Percentiles rank a stretch among this genome's conserved stretches.
Conservation (phyloP, 2,113 vertebrate species). For the Urocolius indicus region DNA sequence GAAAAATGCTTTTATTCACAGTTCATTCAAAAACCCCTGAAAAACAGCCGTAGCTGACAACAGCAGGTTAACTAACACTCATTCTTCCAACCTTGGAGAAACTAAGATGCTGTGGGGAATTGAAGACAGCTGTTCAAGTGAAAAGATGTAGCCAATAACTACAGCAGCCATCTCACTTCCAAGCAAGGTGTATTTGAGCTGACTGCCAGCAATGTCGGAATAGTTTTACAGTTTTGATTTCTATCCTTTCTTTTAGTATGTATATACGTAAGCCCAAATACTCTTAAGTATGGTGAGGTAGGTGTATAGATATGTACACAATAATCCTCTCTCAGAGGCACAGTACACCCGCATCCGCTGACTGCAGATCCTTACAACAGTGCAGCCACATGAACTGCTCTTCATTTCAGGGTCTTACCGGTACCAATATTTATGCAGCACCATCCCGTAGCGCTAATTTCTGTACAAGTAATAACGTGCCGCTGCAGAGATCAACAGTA, state of each 20-base stretch:
- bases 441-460: neutral
- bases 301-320: rapidly evolving
- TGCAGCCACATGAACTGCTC: neutral
- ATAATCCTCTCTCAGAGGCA: neutral
- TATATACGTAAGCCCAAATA: neutral
- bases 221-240: neutral
- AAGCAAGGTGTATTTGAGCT: neutral
- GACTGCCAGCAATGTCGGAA: neutral
- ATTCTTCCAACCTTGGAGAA: neutral
- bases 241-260: neutral
- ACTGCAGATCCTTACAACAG: neutral
- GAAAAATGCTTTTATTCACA: neutral
- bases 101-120: neutral
- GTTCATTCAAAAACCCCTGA: neutral
- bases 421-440: neutral
- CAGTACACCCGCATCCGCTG: rapidly evolving
- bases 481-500: neutral
- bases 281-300: neutral
- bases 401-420: neutral
- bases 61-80: neutral
- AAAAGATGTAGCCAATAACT: neutral
- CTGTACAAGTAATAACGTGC: rapidly evolving
- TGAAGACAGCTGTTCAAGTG: neutral
- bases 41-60: neutral
- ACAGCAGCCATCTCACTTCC: neutral